A percentile compares a stretch with the other conserved stretches of the same genome.
phyloP scores from a whole-genome alignment of 2,797 vertebrate genomes.

The Anabacerthia variegaticeps region DNA sequence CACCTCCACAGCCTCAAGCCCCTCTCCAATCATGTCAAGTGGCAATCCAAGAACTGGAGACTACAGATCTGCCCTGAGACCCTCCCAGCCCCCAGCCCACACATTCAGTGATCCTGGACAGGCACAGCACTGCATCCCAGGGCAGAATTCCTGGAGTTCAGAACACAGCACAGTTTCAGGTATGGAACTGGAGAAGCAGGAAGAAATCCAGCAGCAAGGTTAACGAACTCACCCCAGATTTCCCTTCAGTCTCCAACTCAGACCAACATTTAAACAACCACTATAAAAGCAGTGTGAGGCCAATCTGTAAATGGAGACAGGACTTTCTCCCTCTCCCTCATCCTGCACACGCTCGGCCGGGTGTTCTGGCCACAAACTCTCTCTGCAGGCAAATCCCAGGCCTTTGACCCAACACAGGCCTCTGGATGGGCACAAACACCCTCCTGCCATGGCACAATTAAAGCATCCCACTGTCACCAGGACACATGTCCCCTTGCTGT shows the following conservation, averaged over 20 bases:
- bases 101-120: no score
- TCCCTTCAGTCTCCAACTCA: neutral
- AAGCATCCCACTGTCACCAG: neutral
- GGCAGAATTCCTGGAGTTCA: neutral
- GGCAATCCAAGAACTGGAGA: neutral
- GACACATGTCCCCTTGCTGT: neutral
- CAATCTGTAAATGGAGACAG: neutral
- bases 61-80: neutral
- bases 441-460: neutral
- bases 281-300: neutral
- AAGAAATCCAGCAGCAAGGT: neutral
- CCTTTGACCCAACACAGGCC: neutral
- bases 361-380: neutral
- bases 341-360: neutral
- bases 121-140: rapidly evolving
- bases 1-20: neutral
- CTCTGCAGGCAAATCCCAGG: constrained; percentile 10
- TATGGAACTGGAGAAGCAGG: neutral
- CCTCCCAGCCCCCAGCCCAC: neutral
- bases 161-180: neutral
- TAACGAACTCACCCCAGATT: neutral
- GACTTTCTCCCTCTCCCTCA: neutral
- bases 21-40: neutral
- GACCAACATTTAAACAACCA: neutral
- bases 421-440: neutral